Conservation (phyloP, 2,888 invertebrate species). For the Auanema sp. region DNA sequence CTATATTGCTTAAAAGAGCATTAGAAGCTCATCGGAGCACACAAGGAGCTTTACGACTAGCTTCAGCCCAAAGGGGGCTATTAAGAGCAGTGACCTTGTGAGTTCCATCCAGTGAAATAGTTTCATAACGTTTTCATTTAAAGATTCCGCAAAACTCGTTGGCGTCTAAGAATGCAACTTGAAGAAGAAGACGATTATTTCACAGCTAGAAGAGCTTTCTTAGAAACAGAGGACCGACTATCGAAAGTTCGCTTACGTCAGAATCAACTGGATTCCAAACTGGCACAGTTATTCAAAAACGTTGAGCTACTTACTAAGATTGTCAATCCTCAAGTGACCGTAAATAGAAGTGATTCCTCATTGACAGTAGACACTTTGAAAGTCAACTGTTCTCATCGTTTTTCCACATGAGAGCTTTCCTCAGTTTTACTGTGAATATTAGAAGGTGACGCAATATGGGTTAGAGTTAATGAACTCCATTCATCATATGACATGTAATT, state of each 20-base stretch:
- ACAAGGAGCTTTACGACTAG: constrained; percentile 77
- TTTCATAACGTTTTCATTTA: constrained; percentile 2
- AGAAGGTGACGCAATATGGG: too few relatives aligned
- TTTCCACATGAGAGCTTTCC: too few relatives aligned
- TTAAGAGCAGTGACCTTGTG: constrained; percentile 47
- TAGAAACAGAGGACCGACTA: constrained; percentile 58
- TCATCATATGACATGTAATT: too few relatives aligned
- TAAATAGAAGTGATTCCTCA: too few relatives aligned
- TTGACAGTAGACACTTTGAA: too few relatives aligned
- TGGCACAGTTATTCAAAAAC: constrained; percentile 39
- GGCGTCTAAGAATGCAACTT: constrained; percentile 49
- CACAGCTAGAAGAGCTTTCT: constrained; percentile 53
- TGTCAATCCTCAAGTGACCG: constrained; percentile 11
- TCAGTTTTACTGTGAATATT: too few relatives aligned
- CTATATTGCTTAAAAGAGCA: constrained; percentile 35
- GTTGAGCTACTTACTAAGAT: constrained; percentile 41
- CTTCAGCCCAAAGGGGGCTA: constrained; percentile 46
- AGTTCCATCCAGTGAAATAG: constrained; percentile 7
- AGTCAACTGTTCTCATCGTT: too few relatives aligned
- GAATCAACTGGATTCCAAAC: constrained; percentile 39
- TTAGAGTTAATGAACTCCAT: too few relatives aligned
- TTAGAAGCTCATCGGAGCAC: constrained; percentile 72
- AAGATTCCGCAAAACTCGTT: constrained; percentile 54
- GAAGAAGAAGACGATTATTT: constrained; percentile 61
- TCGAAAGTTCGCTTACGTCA: constrained; percentile 45